Evolutionary conservation across 2,888 invertebrate genomes (phyloP).

Genomic region (Melanotus villosus): DNA sequence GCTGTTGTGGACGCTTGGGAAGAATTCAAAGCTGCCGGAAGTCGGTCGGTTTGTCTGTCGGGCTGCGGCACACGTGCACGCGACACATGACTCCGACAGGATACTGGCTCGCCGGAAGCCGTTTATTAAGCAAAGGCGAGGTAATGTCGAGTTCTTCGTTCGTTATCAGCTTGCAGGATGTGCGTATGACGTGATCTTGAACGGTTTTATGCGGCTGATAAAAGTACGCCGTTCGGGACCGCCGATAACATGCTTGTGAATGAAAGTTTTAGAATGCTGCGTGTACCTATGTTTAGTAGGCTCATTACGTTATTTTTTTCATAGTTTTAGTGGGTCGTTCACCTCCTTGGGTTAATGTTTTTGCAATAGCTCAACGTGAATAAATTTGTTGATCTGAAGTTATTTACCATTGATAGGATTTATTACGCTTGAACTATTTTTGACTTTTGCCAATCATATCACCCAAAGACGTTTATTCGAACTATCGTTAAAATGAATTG

Average conservation of each 20-base stretch:
- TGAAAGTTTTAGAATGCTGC: conserved; percentile 17
- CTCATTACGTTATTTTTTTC: no score
- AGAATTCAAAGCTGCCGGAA: conserved; percentile 44
- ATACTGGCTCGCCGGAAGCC: conserved; percentile 61
- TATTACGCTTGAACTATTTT: neutral
- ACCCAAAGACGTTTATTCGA: no score
- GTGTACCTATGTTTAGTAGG: no score
- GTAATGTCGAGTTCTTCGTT: conserved; percentile 48
- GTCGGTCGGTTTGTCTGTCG: conserved; percentile 55
- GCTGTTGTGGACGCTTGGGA: conserved; percentile 32
- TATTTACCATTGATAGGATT: neutral
- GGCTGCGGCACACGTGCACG: conserved; percentile 60
- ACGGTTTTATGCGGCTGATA: conserved; percentile 13
- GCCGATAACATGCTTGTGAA: conserved; percentile 29
- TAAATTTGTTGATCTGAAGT: neutral
- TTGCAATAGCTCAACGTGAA: neutral
- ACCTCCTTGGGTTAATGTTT: neutral
- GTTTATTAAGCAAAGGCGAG: conserved; percentile 59
- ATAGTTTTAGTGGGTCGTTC: conserved; percentile 2
- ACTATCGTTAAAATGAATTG: no score
- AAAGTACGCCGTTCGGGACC: conserved; percentile 2
- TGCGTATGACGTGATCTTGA: conserved; percentile 34
- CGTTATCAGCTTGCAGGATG: conserved; percentile 42
- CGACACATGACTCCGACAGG: conserved; percentile 61
- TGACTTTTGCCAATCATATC: no score